Percentiles rank a stretch among this genome's conserved stretches.
Evolutionary conservation across 2,113 vertebrate species (phyloP).

Genomic region (Chitala chitala): DNA sequence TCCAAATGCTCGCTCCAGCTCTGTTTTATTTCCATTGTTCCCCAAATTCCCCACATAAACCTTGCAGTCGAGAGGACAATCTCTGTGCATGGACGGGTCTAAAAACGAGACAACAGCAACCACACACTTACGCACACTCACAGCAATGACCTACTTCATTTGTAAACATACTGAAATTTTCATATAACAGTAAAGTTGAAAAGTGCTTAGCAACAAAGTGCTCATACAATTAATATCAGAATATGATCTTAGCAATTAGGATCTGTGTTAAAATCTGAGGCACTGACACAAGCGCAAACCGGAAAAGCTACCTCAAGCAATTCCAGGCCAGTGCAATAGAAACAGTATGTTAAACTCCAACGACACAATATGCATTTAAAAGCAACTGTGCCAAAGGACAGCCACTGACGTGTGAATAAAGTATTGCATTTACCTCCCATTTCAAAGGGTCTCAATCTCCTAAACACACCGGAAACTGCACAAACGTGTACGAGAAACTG

Average conservation of each 20-base stretch:
- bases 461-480: constrained; percentile 29
- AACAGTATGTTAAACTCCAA: neutral
- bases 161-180: neutral
- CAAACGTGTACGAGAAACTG: constrained; percentile 30
- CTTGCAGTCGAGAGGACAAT: constrained; percentile 97
- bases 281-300: constrained; percentile 13
- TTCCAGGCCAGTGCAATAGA: constrained; percentile 25
- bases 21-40: constrained; percentile 98
- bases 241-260: constrained; percentile 11
- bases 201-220: neutral
- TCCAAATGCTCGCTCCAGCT: constrained; percentile 88
- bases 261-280: neutral
- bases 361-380: neutral
- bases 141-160: no score
- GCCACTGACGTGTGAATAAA: constrained; percentile 33
- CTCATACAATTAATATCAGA: neutral
- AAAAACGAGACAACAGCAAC: neutral
- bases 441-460: constrained; percentile 32
- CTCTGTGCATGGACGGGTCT: constrained; percentile 86
- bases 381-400: neutral
- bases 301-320: constrained; percentile 33
- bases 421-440: constrained; percentile 37
- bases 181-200: neutral
- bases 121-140: neutral
- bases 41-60: constrained; percentile 98